Percentiles rank a stretch among this genome's conserved stretches.
These are phyloP conservation scores for Platalea minor DNA, from an alignment of 2,797 vertebrate species.

Conservation along the genomic window DNA sequence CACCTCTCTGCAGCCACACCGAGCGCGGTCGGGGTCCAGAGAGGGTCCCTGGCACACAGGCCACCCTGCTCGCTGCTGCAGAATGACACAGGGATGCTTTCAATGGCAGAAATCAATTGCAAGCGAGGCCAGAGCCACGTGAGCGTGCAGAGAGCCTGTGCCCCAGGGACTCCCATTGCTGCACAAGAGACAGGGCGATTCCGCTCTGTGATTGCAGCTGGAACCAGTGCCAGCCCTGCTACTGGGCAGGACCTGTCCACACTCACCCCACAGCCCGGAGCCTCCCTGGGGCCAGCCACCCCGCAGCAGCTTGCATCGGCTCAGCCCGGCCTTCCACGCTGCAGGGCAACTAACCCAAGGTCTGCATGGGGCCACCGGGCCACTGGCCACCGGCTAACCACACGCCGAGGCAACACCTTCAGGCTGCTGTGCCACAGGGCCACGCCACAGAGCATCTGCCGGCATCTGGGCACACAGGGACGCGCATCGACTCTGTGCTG, in stretches of 20 bases:
- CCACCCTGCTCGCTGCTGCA: neutral
- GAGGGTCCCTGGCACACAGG: neutral
- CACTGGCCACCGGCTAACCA: neutral
- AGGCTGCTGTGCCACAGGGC: neutral
- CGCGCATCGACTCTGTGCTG: rapidly evolving
- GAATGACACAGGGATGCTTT: neutral
- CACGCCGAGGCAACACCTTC: neutral
- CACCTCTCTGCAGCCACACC: neutral
- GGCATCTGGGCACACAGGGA: neutral
- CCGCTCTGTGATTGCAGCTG: neutral
- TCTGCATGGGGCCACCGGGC: rapidly evolving
- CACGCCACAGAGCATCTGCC: neutral
- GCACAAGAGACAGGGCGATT: neutral
- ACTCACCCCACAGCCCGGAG: neutral
- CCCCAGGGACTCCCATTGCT: neutral
- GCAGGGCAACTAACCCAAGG: neutral
- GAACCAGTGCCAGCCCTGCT: neutral
- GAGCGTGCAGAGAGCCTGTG: neutral
- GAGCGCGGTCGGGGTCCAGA: rapidly evolving
- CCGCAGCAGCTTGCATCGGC: neutral
- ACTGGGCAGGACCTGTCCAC: rapidly evolving
- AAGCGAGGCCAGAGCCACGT: neutral
- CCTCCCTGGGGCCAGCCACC: neutral
- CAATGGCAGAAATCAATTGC: neutral
- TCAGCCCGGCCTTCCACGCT: neutral